phyloP scores from a whole-genome alignment of 2,888 invertebrate species.

The Nebria salina region DNA sequence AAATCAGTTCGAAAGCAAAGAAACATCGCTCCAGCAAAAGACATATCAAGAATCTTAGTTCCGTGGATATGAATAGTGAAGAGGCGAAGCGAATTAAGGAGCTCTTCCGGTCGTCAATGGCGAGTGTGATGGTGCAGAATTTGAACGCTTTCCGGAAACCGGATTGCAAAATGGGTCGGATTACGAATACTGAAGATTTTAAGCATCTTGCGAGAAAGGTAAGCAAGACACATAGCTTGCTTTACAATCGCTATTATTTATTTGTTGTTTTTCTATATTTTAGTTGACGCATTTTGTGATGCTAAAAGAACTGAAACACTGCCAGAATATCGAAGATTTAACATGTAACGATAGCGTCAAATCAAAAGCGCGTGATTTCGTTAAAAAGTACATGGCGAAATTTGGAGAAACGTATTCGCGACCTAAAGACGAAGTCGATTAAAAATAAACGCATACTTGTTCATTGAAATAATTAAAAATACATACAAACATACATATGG shows the following conservation, averaged over 20 bases:
- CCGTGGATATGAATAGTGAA: conserved; percentile 62
- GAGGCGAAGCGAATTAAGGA: conserved; percentile 82
- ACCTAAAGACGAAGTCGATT: conserved; percentile 72
- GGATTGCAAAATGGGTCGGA: conserved; percentile 84
- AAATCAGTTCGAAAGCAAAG: conserved; percentile 51
- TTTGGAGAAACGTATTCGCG: conserved; percentile 84
- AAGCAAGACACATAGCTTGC: conserved; percentile 51
- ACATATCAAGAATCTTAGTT: conserved; percentile 56
- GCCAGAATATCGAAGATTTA: conserved; percentile 84
- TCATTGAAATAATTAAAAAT: conserved; percentile 4
- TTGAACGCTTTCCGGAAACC: conserved; percentile 89
- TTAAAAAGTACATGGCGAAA: conserved; percentile 95
- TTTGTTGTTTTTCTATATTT: conserved; percentile 53
- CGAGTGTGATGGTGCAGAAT: conserved; percentile 84
- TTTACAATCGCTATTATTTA: neutral
- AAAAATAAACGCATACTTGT: conserved; percentile 33
- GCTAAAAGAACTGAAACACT: conserved; percentile 93
- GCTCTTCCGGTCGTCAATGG: conserved; percentile 81
- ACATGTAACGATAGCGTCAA: conserved; percentile 92
- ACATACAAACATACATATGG: neutral
- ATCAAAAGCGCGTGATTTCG: conserved; percentile 94
- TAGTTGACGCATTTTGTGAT: conserved; percentile 96
- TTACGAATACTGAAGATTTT: conserved; percentile 90
- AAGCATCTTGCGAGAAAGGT: conserved; percentile 95
- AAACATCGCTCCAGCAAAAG: conserved; percentile 55